Evolutionary conservation across 2,888 invertebrate species (phyloP).

Genomic region (Cerastis rubricosa): DNA sequence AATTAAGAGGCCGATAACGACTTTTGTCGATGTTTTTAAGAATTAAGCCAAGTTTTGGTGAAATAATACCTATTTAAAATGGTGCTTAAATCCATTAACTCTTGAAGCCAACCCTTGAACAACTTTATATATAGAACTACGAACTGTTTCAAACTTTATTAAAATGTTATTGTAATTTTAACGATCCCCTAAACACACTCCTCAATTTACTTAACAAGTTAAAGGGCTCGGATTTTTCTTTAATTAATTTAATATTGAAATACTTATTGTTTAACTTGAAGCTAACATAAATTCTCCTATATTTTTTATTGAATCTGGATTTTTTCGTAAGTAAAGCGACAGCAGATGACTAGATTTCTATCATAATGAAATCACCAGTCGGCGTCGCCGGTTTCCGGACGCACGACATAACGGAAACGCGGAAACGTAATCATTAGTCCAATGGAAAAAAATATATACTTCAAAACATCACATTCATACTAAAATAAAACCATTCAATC

Average conservation of each 20-base stretch:
- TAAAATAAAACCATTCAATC: slow-evolving; percentile 19
- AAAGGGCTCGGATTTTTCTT: neutral
- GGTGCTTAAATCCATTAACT: slow-evolving; percentile 8
- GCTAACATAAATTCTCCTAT: too few relatives aligned
- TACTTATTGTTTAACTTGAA: neutral
- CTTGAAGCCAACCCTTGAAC: neutral
- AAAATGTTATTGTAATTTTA: slow-evolving; percentile 4
- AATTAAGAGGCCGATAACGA: slow-evolving; percentile 10
- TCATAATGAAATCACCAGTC: slow-evolving; percentile 39
- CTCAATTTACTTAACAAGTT: slow-evolving; percentile 2
- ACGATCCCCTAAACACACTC: neutral
- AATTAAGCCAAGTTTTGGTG: neutral
- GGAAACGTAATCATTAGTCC: slow-evolving; percentile 22
- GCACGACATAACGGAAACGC: slow-evolving; percentile 23
- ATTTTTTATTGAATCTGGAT: neutral
- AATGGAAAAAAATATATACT: slow-evolving; percentile 1
- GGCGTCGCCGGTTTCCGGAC: slow-evolving; percentile 4
- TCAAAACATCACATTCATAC: neutral
- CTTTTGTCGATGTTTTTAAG: slow-evolving; percentile 17
- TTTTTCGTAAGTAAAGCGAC: neutral
- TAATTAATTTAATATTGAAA: neutral
- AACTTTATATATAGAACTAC: neutral
- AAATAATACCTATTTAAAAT: slow-evolving; percentile 10
- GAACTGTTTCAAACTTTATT: neutral
- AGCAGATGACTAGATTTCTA: neutral